Evolutionary conservation across 2,797 vertebrate species (phyloP).

Genomic region (Pygocentrus nattereri): DNA sequence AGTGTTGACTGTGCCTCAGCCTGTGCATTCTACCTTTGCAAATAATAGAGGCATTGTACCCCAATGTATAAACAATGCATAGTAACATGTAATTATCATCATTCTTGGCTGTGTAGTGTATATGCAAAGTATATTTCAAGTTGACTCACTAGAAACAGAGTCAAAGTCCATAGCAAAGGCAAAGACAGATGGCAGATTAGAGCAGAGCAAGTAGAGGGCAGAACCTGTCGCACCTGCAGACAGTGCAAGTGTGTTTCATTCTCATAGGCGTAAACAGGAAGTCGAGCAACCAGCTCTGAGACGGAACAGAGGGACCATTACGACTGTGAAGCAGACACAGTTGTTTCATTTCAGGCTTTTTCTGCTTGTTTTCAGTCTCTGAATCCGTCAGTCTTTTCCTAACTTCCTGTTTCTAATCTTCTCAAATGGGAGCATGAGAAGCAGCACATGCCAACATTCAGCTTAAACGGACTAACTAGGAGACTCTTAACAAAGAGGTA

Average conservation of each 20-base stretch:
- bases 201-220: too few species aligned
- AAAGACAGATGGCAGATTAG: background rate
- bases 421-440: background rate
- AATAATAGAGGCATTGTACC: too few species aligned
- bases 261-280: slow-evolving; percentile 23
- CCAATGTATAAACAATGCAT: too few species aligned
- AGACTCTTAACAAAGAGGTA: slow-evolving; percentile 19
- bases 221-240: background rate
- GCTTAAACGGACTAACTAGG: background rate
- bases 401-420: slow-evolving; percentile 41
- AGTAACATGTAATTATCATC: background rate
- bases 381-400: background rate
- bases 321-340: background rate
- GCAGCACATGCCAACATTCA: background rate
- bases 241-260: background rate
- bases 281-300: slow-evolving; percentile 1
- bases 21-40: too few species aligned
- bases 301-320: background rate
- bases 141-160: background rate
- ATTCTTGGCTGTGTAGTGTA: background rate
- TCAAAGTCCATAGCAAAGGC: slow-evolving; percentile 4
- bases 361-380: background rate
- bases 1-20: too few species aligned
- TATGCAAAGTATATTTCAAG: background rate
- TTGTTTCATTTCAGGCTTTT: slow-evolving; percentile 7